A percentile compares a stretch with the other conserved stretches of the same genome.
phyloP scores from a whole-genome alignment of 2,797 vertebrate genomes.

The Florisuga fusca region DNA sequence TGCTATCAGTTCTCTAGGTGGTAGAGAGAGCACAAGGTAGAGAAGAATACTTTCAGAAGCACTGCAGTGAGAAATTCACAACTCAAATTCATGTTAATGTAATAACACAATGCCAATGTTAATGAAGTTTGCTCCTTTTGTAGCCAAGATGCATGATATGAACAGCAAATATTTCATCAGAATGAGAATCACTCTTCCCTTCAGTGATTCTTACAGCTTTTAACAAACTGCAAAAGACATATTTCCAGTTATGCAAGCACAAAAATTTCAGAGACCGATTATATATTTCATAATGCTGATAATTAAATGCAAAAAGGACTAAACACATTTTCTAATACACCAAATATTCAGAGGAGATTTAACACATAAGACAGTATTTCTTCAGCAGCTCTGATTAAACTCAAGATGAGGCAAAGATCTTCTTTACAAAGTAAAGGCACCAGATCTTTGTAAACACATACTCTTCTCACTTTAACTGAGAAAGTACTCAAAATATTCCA shows the following conservation, averaged over 20 bases:
- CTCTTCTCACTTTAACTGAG: constrained; percentile 42
- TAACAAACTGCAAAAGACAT: not conserved
- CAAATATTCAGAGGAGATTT: constrained; percentile 27
- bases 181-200: not conserved
- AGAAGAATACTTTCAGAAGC: not conserved
- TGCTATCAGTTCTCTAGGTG: not conserved
- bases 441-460: constrained; percentile 64
- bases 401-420: constrained; percentile 48
- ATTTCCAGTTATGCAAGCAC: not conserved
- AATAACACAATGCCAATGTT: not conserved
- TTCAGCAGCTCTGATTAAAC: constrained; percentile 55
- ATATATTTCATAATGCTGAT: not conserved
- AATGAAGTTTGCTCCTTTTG: not conserved
- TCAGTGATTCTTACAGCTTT: not conserved
- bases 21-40: not conserved
- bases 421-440: constrained; percentile 72
- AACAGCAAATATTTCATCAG: not conserved
- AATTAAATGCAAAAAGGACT: not conserved
- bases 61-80: not conserved
- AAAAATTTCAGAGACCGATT: not conserved
- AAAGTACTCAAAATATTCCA: constrained; percentile 1
- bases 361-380: constrained; percentile 30
- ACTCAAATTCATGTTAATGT: not conserved
- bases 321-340: not conserved
- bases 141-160: not conserved